Conservation (phyloP, 2,113 vertebrate species). For the Recurvirostra avosetta region DNA sequence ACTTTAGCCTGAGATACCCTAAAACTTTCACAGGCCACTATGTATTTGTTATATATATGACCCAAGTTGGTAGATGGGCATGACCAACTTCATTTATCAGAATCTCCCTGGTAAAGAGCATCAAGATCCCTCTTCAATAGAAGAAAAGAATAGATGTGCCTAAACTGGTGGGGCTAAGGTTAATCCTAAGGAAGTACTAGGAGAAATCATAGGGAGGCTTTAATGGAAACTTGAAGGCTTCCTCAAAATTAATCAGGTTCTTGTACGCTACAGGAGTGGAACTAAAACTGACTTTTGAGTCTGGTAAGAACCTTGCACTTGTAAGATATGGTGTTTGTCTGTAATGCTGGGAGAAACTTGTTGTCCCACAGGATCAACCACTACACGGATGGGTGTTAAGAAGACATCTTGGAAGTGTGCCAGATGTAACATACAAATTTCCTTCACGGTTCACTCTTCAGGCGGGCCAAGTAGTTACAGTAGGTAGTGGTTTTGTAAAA, state of each 20-base stretch:
- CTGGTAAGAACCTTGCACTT: neutral
- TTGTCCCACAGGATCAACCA: conserved; percentile 74
- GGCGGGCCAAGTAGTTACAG: conserved; percentile 77
- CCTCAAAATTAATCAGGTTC: neutral
- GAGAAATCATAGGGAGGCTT: neutral
- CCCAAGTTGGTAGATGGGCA: neutral
- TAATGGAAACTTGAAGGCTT: neutral
- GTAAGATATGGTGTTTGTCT: neutral
- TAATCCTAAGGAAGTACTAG: neutral
- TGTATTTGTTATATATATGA: no score
- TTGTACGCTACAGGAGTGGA: neutral
- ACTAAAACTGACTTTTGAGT: neutral
- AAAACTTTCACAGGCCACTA: neutral
- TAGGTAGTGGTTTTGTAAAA: conserved; percentile 59
- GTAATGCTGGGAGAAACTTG: neutral
- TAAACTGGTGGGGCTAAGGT: neutral
- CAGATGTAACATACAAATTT: conserved; percentile 76
- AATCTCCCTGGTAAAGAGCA: neutral
- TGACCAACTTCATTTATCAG: neutral
- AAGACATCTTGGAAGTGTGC: conserved; percentile 41
- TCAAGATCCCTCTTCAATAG: neutral
- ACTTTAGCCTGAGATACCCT: neutral
- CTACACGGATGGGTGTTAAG: conserved; percentile 79
- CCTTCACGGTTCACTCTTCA: conserved; percentile 73
- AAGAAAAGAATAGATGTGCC: neutral